Evolutionary conservation across 1,140 invertebrate species (phyloP), one percentile per base, ranked within the genome.

Genomic region (Saccostrea echinata): DNA sequence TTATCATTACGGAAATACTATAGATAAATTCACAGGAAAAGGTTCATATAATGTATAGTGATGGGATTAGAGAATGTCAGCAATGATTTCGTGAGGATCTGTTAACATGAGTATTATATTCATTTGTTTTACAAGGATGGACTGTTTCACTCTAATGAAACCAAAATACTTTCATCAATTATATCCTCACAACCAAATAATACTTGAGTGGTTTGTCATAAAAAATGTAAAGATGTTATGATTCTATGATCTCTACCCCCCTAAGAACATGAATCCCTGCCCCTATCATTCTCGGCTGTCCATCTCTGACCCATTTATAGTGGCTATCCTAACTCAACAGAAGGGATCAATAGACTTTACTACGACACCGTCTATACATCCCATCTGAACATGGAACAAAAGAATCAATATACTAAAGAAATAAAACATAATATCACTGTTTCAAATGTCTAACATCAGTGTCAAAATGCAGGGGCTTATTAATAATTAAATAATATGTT

Each of bases 361-460:
- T 30, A 68, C 27, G 27, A 76, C 27, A 76, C 68, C 16, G 30
- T 76, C 68, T 76, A 27, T 27, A n/a, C n/a, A 13, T 76, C 30
- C 30, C 30, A 35, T 76, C 27, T 76, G 24, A 13, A 71, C 27
- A 33, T 27, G 68, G 68, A 76, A 30, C 24, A 76, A 27, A 76
- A 30, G 24, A 76, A 76, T 76, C 68, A 76, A 76, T 76, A 76
- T 76, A 27, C 13, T 27, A 16, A 27, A 76, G 68, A 76, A 76
- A 30, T 76, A 76, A 76, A 76, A 27, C 30, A 76, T 76, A 43
- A 43, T 76, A 76, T 76, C 68, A 30, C 27, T n/a, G 18, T 76
- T 76, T 76, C 24, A 76, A 76, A 76, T 30, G 68, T 76, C 24
- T 8, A 76, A 76, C 68, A 30, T 30, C 68, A 43, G 43, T 76